Evolutionary conservation across 2,888 invertebrate species (phyloP).

Genomic region (Cecidostiba fungosa): DNA sequence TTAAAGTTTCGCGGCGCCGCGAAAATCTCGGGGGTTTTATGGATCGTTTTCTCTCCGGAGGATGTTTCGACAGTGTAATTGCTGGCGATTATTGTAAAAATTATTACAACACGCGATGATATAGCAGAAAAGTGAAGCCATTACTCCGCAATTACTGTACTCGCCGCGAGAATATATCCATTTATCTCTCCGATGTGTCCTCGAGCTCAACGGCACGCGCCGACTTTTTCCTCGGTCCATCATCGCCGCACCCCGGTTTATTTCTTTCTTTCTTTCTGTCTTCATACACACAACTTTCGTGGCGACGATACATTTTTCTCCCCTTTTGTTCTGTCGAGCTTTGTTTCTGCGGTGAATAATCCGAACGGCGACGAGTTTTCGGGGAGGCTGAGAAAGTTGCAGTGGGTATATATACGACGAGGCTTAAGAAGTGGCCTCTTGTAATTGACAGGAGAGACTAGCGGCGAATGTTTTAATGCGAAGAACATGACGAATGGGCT

Average conservation of each 20-base stretch:
- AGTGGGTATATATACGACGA: not conserved
- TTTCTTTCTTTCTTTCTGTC: conserved; percentile 18
- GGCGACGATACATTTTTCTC: conserved; percentile 24
- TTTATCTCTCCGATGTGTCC: conserved; percentile 11
- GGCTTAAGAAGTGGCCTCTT: conserved; percentile 20
- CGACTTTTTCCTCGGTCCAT: not conserved
- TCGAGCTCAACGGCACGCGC: conserved; percentile 1
- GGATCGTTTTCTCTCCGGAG: conserved; percentile 13
- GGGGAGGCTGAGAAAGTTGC: conserved; percentile 20
- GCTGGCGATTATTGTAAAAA: not conserved
- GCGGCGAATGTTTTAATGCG: conserved; percentile 30
- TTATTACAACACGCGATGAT: too few relatives aligned
- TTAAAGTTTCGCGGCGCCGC: conserved; percentile 41
- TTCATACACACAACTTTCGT: not conserved
- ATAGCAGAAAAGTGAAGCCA: too few relatives aligned
- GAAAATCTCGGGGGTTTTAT: not conserved
- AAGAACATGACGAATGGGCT: not conserved
- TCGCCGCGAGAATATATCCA: not conserved
- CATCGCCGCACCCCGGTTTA: not conserved
- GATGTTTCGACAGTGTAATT: conserved; percentile 31
- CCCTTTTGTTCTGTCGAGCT: conserved; percentile 42
- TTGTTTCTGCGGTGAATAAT: conserved; percentile 36
- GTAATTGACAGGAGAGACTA: conserved; percentile 37
- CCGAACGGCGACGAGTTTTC: not conserved
- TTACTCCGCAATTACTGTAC: too few relatives aligned